Evolutionary conservation across 2,113 vertebrate species (phyloP).

Genomic region (Phyllostomus discolor): DNA sequence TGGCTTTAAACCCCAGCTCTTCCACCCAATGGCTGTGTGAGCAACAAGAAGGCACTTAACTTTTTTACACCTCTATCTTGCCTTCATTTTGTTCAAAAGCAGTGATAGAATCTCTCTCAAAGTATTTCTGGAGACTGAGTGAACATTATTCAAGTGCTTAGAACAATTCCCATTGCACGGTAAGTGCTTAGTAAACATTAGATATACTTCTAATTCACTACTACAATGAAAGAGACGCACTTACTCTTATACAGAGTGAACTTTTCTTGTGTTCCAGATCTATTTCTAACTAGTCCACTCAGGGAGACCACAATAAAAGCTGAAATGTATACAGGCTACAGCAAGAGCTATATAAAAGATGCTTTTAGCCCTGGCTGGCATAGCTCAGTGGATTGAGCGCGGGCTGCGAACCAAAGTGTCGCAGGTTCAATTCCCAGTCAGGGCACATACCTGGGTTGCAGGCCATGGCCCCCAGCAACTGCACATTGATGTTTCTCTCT

Average conservation of each 20-base stretch:
- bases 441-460: no score
- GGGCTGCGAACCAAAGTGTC: no score
- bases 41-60: not conserved
- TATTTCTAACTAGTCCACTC: not conserved
- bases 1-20: not conserved
- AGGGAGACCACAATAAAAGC: not conserved
- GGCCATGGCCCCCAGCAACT: no score
- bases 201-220: conserved; percentile 15
- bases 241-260: not conserved
- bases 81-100: not conserved
- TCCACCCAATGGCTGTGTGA: not conserved
- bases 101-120: not conserved
- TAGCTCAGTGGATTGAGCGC: no score
- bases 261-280: not conserved
- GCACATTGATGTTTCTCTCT: no score
- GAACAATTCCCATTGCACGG: not conserved
- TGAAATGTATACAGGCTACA: not conserved
- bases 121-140: not conserved
- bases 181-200: conserved; percentile 32
- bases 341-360: not conserved
- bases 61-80: not conserved
- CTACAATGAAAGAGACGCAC: not conserved
- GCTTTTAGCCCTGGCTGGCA: no score
- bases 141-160: not conserved
- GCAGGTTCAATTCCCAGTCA: no score